Evolutionary conservation across 2,797 vertebrate genomes (phyloP), one percentile per base, ranked within the genome.

Genomic region (Myotis myotis): DNA sequence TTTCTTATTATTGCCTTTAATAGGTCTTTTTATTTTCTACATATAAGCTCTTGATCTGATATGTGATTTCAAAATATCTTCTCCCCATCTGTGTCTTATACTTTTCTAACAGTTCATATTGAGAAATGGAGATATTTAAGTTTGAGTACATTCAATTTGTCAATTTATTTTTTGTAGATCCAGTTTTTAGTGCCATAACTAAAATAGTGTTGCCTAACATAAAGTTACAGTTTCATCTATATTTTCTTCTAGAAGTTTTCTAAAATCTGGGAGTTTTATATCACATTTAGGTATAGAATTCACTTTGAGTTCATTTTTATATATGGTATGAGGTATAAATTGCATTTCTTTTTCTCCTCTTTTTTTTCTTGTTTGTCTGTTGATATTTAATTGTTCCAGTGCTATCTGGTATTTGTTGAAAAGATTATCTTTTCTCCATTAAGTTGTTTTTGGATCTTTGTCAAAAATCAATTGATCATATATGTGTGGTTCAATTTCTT

Each of bases 301-400:
- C 8, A 93, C 85, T 85, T 70, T 36, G 23, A 89, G 51, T 47
- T 87, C 25, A 75, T 85, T 83, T 84, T 92, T 76, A 41, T 57
- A 23, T 36, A 13, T 62, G 25, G 47, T 74, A 6, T 89, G 23
- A 89, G 8, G n/a, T 70, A 70, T 78, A 41, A 78, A 75, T 38
- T 89, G 64, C 36, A 22, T 16, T n/a, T 87, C 19, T 49, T 60
- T 60, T 60, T 60, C 57, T 60, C 11, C 25, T 75, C 60, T 38
- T 57, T 57, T 75, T 75, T 75, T 44, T 53, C 23, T 36, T 57
- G 2, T 89, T 83, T 76, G 11, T 55, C 10, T 51, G 28, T 68
- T 79, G 70, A 38, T 49, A 60, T 12, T 30, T 60, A 60, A 60
- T 60, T 60, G 80, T 85, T 75, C 36, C 38, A 80, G 20, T 70